Conservation (phyloP, 2,888 invertebrate species). For the Priocnemis perturbator region DNA sequence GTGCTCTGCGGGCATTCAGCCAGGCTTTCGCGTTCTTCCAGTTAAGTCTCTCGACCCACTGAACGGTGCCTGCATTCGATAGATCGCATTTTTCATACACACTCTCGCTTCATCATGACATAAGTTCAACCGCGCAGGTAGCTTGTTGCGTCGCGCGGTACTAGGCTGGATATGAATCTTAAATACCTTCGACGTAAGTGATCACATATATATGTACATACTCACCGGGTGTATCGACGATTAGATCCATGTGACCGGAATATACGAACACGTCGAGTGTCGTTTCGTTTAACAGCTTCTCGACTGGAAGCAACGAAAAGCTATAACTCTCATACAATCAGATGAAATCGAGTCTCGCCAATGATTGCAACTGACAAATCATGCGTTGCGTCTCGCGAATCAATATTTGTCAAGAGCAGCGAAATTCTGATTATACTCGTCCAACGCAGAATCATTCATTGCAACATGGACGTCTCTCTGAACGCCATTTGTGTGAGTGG, state of each 20-base stretch:
- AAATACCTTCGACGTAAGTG: no score
- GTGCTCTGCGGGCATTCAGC: conserved; percentile 76
- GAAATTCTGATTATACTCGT: no score
- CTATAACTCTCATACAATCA: not conserved
- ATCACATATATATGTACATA: not conserved
- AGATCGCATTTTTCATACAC: no score
- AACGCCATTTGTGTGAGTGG: no score
- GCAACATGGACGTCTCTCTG: no score
- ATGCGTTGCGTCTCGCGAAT: no score
- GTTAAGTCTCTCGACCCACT: conserved; percentile 85
- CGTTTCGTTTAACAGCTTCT: conserved; percentile 82
- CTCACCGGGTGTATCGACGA: conserved; percentile 88
- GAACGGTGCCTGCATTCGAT: conserved; percentile 79
- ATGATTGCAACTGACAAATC: no score
- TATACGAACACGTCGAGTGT: conserved; percentile 83
- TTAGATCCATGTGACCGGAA: conserved; percentile 89
- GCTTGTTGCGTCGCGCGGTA: not conserved
- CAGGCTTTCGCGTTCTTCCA: conserved; percentile 81
- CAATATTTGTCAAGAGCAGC: no score
- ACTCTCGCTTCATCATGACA: not conserved
- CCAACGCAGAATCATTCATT: no score
- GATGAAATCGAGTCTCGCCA: no score
- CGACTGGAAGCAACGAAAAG: conserved; percentile 75
- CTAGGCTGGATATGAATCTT: no score
- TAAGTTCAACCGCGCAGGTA: not conserved